Percentiles rank a stretch among this genome's conserved stretches.
These are phyloP conservation scores for Aproaerema taeniolella DNA, from an alignment of 2,888 invertebrate genomes.

Conservation along the genomic window DNA sequence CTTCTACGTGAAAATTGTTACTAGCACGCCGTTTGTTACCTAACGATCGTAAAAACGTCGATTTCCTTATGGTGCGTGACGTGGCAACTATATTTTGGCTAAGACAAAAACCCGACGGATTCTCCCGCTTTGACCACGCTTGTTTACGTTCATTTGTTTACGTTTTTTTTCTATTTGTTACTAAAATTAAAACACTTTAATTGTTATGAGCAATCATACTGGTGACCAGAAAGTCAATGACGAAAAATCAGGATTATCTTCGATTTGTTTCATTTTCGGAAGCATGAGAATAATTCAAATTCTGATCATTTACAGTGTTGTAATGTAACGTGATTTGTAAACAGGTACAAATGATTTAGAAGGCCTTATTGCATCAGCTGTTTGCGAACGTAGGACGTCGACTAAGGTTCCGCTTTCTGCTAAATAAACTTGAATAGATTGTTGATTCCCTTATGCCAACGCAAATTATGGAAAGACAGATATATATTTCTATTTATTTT, in stretches of 20 bases:
- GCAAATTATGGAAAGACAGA: too few species aligned
- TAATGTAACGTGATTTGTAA: conserved; percentile 15
- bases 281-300: conserved; percentile 28
- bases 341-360: conserved; percentile 23
- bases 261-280: conserved; percentile 24
- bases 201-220: too few species aligned
- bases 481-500: too few species aligned
- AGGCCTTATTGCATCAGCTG: conserved; percentile 32
- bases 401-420: conserved; percentile 28
- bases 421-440: conserved; percentile 14
- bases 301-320: conserved; percentile 22
- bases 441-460: too few species aligned
- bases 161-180: conserved; percentile 39
- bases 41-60: too few species aligned
- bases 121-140: conserved; percentile 44
- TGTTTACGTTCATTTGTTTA: conserved; percentile 50
- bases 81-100: conserved; percentile 23
- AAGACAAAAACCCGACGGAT: conserved; percentile 52
- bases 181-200: conserved; percentile 13
- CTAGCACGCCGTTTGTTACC: too few species aligned
- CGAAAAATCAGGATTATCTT: too few species aligned
- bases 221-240: too few species aligned
- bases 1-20: conserved; percentile 10
- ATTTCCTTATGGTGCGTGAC: conserved; percentile 32
- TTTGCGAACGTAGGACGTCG: conserved; percentile 26